Evolutionary conservation across 2,797 vertebrate genomes (phyloP), one percentile per base, ranked within the genome.

Genomic region (Centroberyx gerrardi): DNA sequence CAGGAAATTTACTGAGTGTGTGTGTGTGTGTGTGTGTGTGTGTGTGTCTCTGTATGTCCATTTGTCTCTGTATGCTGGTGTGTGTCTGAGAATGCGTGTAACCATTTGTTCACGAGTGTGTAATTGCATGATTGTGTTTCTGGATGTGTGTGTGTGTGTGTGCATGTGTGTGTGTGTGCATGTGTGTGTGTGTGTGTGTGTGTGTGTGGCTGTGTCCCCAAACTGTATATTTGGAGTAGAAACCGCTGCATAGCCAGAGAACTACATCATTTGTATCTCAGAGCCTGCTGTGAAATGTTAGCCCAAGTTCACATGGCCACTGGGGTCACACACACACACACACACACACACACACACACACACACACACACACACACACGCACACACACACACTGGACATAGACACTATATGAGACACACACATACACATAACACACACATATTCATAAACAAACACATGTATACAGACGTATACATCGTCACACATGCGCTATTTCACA

Each of bases 171-270:
- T 82, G 70, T 44, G 42, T 44, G 55, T 53, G 62, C 62, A 7
- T 42, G 60, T 65, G n/a, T 72, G 74, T 10, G 64, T 52, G 51
- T 52, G 51, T 52, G 51, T 22, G 51, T 52, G 31, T 66, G 18
- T 40, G 27, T 3, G 51, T 44, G 66, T 71, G 68, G 29, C 62
- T 83, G 36, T 63, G 77, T 75, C 56, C 56, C 72, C 42, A 74
- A 76, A 79, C 59, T 89, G 87, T 86, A 59, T 88, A 81, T 91
- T 88, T 90, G 63, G 80, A 84, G 73, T 46, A 81, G 67, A 88
- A 87, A 89, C 89, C 84, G 4, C 89, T 74, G 80, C 89, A 83
- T 86, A 69, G 68, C 66, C 76, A 42, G 68, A 68, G 81, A 17
- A 51, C 72, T 49, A 68, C 81, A 73, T 90, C 81, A 88, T 81